A percentile compares a stretch with the other conserved stretches of the same genome.
phyloP scores from a whole-genome alignment of 1,140 invertebrate species.

The Leptopilina clavipes region DNA sequence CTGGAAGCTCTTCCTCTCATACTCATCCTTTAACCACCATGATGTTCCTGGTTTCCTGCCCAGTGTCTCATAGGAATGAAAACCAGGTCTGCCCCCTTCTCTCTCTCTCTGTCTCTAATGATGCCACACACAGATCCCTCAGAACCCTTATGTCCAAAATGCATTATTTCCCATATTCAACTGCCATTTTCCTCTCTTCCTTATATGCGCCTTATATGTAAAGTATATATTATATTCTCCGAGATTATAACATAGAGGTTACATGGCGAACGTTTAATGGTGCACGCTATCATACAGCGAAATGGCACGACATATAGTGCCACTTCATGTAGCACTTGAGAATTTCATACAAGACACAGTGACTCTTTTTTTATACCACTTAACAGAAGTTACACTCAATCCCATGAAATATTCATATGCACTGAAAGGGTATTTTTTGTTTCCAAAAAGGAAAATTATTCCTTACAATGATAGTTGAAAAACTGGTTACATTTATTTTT shows the following conservation, averaged over 20 bases:
- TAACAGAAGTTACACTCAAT: too few species aligned
- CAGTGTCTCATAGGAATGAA: conserved; percentile 2
- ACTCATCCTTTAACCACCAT: neutral
- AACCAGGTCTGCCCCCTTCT: neutral
- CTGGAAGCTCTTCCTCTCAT: neutral
- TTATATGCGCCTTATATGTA: neutral
- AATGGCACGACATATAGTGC: too few species aligned
- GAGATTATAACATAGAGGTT: neutral
- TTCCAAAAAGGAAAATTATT: too few species aligned
- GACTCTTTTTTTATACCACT: too few species aligned
- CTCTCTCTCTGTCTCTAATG: neutral
- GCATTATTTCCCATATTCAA: neutral
- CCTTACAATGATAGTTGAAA: too few species aligned
- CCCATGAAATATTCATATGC: too few species aligned
- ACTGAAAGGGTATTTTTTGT: too few species aligned
- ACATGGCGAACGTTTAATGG: conserved; percentile 1
- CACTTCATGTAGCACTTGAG: too few species aligned
- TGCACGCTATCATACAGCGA: neutral
- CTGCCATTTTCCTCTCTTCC: neutral
- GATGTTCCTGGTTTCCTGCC: conserved; percentile 13
- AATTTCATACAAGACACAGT: too few species aligned
- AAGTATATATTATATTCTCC: neutral
- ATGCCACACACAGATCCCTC: conserved; percentile 7
- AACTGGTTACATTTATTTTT: too few species aligned
- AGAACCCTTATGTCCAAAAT: conserved; percentile 5